Base-by-base conservation (phyloP, 2,888 invertebrate species). In the Amiota communis region DNA sequence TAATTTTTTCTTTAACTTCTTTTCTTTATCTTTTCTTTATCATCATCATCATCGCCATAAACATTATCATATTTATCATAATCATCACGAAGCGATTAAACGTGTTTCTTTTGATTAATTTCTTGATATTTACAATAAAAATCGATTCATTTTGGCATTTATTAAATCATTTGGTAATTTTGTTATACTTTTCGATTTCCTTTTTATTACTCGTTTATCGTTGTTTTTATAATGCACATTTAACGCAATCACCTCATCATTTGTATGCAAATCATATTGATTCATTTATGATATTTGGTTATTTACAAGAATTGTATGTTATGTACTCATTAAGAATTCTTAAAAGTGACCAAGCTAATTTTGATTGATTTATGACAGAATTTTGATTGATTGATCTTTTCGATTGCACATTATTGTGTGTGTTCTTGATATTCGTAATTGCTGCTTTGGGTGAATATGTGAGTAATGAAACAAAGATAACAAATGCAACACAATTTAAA, bases 331-430 rank as follows among this genome's bases (percentile, higher is more conserved):
- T 36, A 36, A 6, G 36, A 36, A 36, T 2, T 36, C 36, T 36
- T 20, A 15, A 3, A 8, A 12, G 59, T 59, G 17, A 9, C 20
- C 20, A 59, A 20, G 20, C 17, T 59, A 20, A 8, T 59, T 59
- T 59, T 20, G 59, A 59, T 78, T 82, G 84, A 82, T 85, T 82
- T 75, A 85, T 83, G 82, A 56, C 70, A 59, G 70, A 47, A 20
- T 36, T 63, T 74, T 75, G 82, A 82, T 75, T 77, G 72, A 36
- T 36, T 36, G 36, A 36, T 36, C n/a, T n/a, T n/a, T n/a, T n/a
- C 0, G 3, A 6, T 36, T 36, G 36, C 36, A 23, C 23, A n/a
- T n/a, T n/a, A n/a, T 23, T 23, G 36, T 36, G 2, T 36, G 36
- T 36, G 36, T 36, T 6, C 36, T 36, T 36, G 36, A 6, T 36